phyloP scores from a whole-genome alignment of 2,113 vertebrate genomes.

The Aldabrachelys gigantea region DNA sequence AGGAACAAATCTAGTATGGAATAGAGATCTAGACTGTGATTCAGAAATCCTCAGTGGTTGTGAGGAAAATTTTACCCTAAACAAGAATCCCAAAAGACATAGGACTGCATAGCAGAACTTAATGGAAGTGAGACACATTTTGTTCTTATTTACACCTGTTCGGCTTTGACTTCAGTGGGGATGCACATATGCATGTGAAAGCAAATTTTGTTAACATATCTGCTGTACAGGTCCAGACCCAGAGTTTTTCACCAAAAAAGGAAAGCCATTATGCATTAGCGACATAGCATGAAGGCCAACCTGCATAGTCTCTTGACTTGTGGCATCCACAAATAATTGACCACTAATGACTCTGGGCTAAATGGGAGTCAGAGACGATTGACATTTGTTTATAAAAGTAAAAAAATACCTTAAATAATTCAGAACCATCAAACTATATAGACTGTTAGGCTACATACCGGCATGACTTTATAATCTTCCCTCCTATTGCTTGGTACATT shows the following conservation, averaged over 20 bases:
- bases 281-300: background rate
- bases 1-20: background rate
- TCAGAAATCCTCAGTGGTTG: background rate
- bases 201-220: background rate
- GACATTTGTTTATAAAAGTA: background rate
- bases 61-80: background rate
- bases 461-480: background rate
- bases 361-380: background rate
- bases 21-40: rapidly evolving
- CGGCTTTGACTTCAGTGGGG: background rate
- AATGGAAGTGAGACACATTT: background rate
- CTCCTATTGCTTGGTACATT: background rate
- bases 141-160: background rate
- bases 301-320: background rate
- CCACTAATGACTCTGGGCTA: background rate
- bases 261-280: background rate
- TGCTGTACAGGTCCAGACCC: background rate
- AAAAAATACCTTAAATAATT: background rate
- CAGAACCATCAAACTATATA: background rate
- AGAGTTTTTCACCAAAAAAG: background rate
- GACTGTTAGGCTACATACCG: background rate
- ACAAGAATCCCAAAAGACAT: background rate
- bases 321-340: background rate
- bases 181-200: background rate
- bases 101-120: background rate